These are phyloP conservation scores for Cygnus atratus DNA, from an alignment of 2,113 vertebrate species.

Conservation along the genomic window DNA sequence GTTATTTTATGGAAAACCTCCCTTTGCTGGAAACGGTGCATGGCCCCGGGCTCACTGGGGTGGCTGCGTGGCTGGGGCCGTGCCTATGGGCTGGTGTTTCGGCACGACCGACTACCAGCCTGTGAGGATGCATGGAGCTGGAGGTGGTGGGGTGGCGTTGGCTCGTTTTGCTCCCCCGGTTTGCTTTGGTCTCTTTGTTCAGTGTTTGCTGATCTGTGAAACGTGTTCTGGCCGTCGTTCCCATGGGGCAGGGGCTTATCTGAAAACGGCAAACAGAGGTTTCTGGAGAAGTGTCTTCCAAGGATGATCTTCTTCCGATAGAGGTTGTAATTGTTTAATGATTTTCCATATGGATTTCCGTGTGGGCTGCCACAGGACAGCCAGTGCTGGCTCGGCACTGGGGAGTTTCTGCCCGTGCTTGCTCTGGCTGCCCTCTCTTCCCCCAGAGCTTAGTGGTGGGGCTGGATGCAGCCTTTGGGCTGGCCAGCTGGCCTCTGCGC, in stretches of 20 bases:
- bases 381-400: background rate
- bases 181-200: background rate
- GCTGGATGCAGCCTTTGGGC: background rate
- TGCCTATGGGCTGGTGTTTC: background rate
- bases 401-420: background rate
- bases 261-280: background rate
- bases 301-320: constrained; percentile 8
- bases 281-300: constrained; percentile 47
- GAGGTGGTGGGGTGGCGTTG: background rate
- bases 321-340: constrained; percentile 57
- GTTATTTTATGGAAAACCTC: background rate
- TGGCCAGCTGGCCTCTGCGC: background rate
- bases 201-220: background rate
- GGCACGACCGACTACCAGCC: accelerated
- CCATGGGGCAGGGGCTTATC: background rate
- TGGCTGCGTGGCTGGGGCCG: background rate
- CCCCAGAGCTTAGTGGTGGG: accelerated
- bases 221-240: background rate
- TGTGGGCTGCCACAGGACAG: background rate
- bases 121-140: background rate
- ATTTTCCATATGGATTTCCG: constrained; percentile 26
- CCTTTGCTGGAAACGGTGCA: background rate
- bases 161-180: background rate
- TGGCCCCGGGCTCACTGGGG: accelerated
- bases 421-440: background rate